Base-by-base conservation (phyloP, 2,888 invertebrate genomes). In the Polyploca ridens region DNA sequence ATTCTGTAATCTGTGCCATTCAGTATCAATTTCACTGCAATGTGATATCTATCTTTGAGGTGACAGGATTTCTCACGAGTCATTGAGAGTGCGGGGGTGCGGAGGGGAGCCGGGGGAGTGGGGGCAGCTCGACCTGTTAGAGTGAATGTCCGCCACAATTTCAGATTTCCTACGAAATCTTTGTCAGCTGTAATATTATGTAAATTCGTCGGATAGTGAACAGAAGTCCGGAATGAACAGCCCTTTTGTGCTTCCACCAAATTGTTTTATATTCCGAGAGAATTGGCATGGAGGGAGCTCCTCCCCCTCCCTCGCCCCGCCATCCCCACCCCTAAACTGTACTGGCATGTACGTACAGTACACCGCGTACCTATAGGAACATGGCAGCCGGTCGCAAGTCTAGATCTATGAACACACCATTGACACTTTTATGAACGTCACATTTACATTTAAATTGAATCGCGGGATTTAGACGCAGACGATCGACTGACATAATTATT, bases 371-470 rank as follows among this genome's bases (percentile, higher is more conserved):
- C n/a, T n/a, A 49, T 49, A 49, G 49, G 16, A 5, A 49, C 62
- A 68, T 69, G 70, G 69, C 62, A 70, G 69, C 67, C 7, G 49
- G n/a, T 49, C 49, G 6, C 49, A 3, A 33, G 13, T 11, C 66
- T 65, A 63, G 68, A 67, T 69, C 73, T 70, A 69, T 63, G 69
- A 73, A 71, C 78, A 77, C 75, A 76, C 76, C 82, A 81, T 81
- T 81, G 83, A 80, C 83, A 82, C 76, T 82, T 83, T 83, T 81
- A 83, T 82, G 82, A 83, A 83, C 73, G 78, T 77, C 44, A 65
- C 75, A 84, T 84, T 83, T 82, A 81, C 84, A 84, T 84, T 80
- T 81, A 84, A 82, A 84, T 83, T 82, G 83, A 81, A 82, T 75
- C n/a, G 14, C n/a, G n/a, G 13, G 46, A 41, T 41, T 41, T 41